Conservation (phyloP, 2,113 vertebrate species). For the Seriola dumerili region DNA sequence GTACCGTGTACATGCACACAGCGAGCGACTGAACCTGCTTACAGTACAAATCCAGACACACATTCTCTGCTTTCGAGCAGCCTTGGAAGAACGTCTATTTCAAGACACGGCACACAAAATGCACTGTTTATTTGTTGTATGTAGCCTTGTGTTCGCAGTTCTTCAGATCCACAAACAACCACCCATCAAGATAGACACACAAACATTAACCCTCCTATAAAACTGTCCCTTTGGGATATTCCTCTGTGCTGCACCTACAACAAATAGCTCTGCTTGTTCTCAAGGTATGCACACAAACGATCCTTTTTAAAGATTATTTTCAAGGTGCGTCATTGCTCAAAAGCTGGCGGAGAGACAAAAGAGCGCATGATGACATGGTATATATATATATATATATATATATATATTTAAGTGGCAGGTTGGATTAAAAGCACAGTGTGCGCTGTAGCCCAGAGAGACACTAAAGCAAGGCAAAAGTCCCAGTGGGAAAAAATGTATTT, state of each 20-base stretch:
- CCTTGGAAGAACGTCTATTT: background rate
- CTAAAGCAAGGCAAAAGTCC: conserved; percentile 43
- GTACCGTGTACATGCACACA: conserved; percentile 74
- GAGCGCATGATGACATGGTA: background rate
- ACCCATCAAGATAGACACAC: conserved; percentile 19
- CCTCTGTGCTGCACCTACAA: background rate
- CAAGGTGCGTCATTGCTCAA: conserved; percentile 51
- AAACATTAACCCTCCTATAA: conserved; percentile 44
- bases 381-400: background rate
- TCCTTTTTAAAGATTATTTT: conserved; percentile 50
- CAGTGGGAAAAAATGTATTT: conserved; percentile 10
- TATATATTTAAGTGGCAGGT: background rate
- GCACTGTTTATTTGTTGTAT: conserved; percentile 16
- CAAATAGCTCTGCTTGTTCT: conserved; percentile 30
- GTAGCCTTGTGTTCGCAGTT: conserved; percentile 23
- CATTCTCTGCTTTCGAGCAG: background rate
- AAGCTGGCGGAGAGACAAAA: background rate
- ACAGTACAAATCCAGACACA: background rate
- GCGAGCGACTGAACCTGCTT: background rate
- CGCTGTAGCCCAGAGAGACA: conserved; percentile 16
- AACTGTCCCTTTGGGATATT: conserved; percentile 43
- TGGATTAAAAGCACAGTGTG: conserved; percentile 36
- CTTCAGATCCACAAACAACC: conserved; percentile 30
- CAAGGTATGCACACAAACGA: conserved; percentile 30
- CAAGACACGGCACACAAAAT: background rate